Evolutionary conservation across 2,888 invertebrate genomes (phyloP), one percentile per base, ranked within the genome.

Genomic region (Coleophora flavipennella): DNA sequence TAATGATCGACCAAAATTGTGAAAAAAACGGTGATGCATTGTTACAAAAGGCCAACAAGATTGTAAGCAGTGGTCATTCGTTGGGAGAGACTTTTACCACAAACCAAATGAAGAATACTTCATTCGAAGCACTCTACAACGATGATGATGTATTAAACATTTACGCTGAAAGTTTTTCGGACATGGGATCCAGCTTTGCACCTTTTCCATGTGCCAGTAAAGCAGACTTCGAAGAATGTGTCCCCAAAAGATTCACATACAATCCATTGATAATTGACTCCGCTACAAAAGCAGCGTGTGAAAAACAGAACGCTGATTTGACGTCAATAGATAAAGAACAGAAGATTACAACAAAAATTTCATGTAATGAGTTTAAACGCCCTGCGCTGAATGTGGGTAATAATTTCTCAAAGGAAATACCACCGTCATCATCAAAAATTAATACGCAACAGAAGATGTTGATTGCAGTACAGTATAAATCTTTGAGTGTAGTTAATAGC

Each of bases 131-230:
- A 11, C n/a, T 35, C 11, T 41, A 52, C 14, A 50, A 56, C 20
- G 77, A 79, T 10, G 79, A 75, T 28, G 75, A 77, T 12, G 64
- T 77, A 0, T 46, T 81, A 11, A 81, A 81, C 8, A 38, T 84
- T 2, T 83, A 54, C 44, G 81, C 81, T 10, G 80, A 78, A 50
- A 81, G 81, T 45, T 55, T 81, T n/a, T 66, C 69, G 1, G 70
- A 62, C 2, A 53, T 73, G n/a, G 81, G 78, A 36, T 59, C 70
- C 31, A 54, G 49, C 39, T 50, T 58, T 1, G 35, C 42, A 1
- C 40, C 44, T 10, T 45, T 44, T 0, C 20, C 35, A 6, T 33
- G 41, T 27, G 29, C 33, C 13, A 38, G 39, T 20, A 8, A 25
- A 2, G 20, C 12, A 1, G 42, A 36, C 1, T 8, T 38, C 10